phyloP scores from a whole-genome alignment of 2,888 invertebrate species.

The Stenotaenia linearis region DNA sequence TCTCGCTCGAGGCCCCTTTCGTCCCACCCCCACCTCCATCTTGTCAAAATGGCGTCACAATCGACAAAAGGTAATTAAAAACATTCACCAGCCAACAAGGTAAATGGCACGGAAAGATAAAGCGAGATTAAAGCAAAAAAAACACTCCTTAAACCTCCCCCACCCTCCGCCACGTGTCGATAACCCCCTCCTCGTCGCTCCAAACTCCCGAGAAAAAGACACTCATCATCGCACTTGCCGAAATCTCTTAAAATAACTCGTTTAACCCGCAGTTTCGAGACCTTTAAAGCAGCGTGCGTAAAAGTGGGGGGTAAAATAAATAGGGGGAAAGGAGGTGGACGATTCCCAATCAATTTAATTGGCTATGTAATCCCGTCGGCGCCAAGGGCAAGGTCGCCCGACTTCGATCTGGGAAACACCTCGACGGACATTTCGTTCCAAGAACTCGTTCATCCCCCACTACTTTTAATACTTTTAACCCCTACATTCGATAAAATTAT shows the following conservation, averaged over 20 bases:
- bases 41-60: conserved; percentile 20
- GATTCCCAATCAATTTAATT: conserved; percentile 31
- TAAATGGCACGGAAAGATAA: conserved; percentile 33
- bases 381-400: conserved; percentile 10
- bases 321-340: not conserved
- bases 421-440: conserved; percentile 20
- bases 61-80: conserved; percentile 29
- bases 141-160: not conserved
- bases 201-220: too few relatives aligned
- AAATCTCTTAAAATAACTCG: not conserved
- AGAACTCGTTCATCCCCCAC: not conserved
- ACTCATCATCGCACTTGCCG: not conserved
- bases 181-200: not conserved
- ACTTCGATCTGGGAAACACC: conserved; percentile 26
- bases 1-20: not conserved
- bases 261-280: not conserved
- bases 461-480: not conserved
- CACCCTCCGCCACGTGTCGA: not conserved
- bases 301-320: not conserved
- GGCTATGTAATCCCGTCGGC: conserved; percentile 14
- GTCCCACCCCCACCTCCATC: not conserved
- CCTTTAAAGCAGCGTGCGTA: not conserved
- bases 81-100: conserved; percentile 3
- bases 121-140: not conserved
- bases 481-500: too few relatives aligned